A percentile compares a stretch with the other conserved stretches of the same genome.
Evolutionary conservation across 2,888 invertebrate genomes (phyloP).

Genomic region (Terebella lapidaria): DNA sequence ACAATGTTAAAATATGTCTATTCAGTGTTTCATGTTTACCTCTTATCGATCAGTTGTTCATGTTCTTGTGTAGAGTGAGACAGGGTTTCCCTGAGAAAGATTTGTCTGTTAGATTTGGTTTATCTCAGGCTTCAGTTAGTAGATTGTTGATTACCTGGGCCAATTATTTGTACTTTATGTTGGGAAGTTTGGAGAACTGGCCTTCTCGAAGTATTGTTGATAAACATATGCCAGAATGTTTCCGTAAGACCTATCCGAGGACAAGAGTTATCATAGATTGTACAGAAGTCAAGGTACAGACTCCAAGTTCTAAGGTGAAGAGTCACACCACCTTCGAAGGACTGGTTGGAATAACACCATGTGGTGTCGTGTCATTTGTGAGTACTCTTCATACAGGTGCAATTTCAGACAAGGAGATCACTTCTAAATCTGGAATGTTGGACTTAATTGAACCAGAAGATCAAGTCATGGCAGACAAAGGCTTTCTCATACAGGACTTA

Average conservation of each 20-base stretch:
- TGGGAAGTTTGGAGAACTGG: background rate
- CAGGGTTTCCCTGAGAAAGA: too few species aligned
- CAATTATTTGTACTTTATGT: background rate
- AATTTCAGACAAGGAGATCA: constrained; percentile 16
- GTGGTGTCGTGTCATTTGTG: constrained; percentile 18
- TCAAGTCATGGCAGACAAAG: too few species aligned
- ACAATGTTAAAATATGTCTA: too few species aligned
- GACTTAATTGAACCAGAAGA: constrained; percentile 18
- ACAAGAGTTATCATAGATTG: constrained; percentile 20
- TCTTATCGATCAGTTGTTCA: too few species aligned
- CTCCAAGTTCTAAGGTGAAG: constrained; percentile 19
- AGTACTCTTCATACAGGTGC: constrained; percentile 15
- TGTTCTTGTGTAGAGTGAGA: too few species aligned
- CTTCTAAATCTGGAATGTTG: constrained; percentile 10
- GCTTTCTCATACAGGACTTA: constrained; percentile 1
- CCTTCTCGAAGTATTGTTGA: background rate
- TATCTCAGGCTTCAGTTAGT: background rate
- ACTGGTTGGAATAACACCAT: constrained; percentile 16
- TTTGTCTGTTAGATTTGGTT: background rate
- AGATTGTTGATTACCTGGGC: constrained; percentile 1
- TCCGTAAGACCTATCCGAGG: background rate
- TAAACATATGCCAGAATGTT: background rate
- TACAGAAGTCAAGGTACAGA: constrained; percentile 21
- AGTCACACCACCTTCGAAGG: constrained; percentile 16
- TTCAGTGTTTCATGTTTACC: too few species aligned